Evolutionary conservation across 2,797 vertebrate species (phyloP), one percentile per base, ranked within the genome.

Genomic region (Epinephelus coioides): DNA sequence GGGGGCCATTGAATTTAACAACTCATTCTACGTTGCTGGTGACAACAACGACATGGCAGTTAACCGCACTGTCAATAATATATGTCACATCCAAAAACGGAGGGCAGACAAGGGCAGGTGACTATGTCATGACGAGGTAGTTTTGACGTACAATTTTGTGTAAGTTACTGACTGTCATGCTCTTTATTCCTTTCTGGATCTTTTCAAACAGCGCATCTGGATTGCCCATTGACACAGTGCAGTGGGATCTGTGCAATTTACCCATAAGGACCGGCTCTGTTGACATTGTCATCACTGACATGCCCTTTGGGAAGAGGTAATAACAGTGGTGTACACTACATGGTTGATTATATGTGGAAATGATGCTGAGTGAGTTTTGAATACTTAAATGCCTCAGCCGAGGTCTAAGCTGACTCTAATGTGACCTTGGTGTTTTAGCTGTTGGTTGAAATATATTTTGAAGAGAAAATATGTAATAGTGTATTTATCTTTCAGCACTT

Each of bases 231-330:
- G 97, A 99, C 88, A 94, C 96, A 46, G 81, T 97, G 74, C 97
- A 96, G 64, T 99, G 97, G 98, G 97, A 99, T 88, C 93, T 98
- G 61, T 98, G 97, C 89, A 95, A 74, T 51, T 91, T 99, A 56
- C 97, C 98, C 0, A 66, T 99, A 81, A 96, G 96, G 88, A 97
- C 95, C 0, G 95, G 96, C 72, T 98, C 97, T 30, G 96, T 98
- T 82, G 97, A 99, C 86, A 89, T 98, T 2, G 94, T 99, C 54
- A 95, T 98, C 90, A 97, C 97, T 5, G 98, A 99, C 86, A 98
- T 99, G 97, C 98, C 98, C 1, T 99, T 99, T 90, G 98, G 98
- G 34, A 99, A 99, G 90, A 98, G 98, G 98, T 99, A 23, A 50
- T 8, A 25, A 40, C 0, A 60, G 15, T 46, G 6, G 23, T 64